Evolutionary conservation across 2,888 invertebrate genomes (phyloP).

Genomic region (Dendrolimus pini): DNA sequence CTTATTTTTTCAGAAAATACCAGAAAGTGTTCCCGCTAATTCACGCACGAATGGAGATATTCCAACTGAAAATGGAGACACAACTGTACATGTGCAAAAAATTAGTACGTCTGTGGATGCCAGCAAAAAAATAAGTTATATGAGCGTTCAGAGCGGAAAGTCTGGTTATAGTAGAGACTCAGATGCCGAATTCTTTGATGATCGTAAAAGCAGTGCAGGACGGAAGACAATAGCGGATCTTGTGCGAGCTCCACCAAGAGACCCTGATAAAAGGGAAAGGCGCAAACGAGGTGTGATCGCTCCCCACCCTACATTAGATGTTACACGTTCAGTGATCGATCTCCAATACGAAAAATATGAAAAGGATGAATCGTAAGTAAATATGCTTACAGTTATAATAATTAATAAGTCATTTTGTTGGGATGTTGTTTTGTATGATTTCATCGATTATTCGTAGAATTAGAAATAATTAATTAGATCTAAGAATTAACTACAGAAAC

Average conservation of each 20-base stretch:
- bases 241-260: conserved; percentile 25
- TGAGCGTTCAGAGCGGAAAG: conserved; percentile 45
- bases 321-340: conserved; percentile 47
- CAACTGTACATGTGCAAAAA: conserved; percentile 6
- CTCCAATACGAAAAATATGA: conserved; percentile 70
- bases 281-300: conserved; percentile 73
- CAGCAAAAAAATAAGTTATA: conserved; percentile 44
- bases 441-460: too few relatives aligned
- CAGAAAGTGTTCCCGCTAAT: conserved; percentile 26
- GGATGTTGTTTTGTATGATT: too few relatives aligned
- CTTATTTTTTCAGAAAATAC: conserved; percentile 39
- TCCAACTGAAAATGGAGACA: conserved; percentile 29
- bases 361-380: conserved; percentile 73
- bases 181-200: conserved; percentile 31
- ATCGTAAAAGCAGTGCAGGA: conserved; percentile 46
- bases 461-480: too few relatives aligned
- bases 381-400: not conserved
- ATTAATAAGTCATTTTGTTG: too few relatives aligned
- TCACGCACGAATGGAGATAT: conserved; percentile 17
- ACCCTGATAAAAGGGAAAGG: conserved; percentile 31
- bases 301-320: conserved; percentile 63
- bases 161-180: conserved; percentile 38
- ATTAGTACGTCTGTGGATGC: conserved; percentile 25
- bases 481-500: too few relatives aligned
- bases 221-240: conserved; percentile 55